A percentile compares a stretch with the other conserved stretches of the same genome.
Conservation (phyloP, 2,113 vertebrate species). For the Azemiops feae region DNA sequence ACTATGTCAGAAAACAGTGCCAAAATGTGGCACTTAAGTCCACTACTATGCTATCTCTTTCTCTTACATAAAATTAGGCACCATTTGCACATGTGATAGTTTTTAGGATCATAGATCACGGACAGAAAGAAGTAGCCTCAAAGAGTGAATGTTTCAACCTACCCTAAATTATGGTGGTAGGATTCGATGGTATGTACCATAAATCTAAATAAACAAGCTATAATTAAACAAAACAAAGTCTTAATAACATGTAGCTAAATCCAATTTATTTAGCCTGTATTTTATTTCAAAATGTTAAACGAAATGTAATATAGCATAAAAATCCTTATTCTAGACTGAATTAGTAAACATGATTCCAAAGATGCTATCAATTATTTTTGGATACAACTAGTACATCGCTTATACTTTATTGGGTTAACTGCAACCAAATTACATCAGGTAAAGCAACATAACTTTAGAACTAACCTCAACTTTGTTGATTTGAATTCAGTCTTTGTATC, state of each 20-base stretch:
- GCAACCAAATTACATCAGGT: constrained; percentile 64
- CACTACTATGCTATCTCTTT: neutral
- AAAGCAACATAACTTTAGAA: constrained; percentile 61
- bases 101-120: neutral
- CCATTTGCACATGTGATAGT: neutral
- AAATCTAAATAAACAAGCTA: neutral
- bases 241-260: neutral
- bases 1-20: neutral
- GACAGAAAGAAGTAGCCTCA: neutral
- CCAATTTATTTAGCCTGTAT: constrained; percentile 23
- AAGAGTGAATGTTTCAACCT: neutral
- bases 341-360: constrained; percentile 63
- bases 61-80: neutral
- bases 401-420: constrained; percentile 66
- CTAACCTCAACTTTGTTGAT: constrained; percentile 58
- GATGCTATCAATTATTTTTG: constrained; percentile 57
- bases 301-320: constrained; percentile 34
- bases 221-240: constrained; percentile 29
- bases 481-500: constrained; percentile 57
- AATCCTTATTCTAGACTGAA: constrained; percentile 48
- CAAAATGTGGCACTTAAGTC: neutral
- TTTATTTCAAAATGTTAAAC: constrained; percentile 2
- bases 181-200: neutral
- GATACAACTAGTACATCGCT: constrained; percentile 60
- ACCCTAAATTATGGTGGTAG: neutral